Base-by-base conservation (phyloP, 1,140 invertebrate genomes). In the Drosophila mayri region DNA sequence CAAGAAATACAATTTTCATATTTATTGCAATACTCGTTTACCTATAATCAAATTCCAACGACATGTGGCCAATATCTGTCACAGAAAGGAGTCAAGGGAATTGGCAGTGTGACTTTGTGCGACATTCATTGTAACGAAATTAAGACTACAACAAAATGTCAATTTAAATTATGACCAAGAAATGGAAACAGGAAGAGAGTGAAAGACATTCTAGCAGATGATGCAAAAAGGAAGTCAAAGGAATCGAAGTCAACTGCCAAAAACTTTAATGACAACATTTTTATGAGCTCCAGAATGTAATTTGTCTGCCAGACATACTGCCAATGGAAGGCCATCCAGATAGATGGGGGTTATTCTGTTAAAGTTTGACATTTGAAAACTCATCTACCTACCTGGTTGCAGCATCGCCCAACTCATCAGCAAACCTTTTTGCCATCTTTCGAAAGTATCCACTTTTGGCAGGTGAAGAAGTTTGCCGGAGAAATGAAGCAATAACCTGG, bases 401-500 rank as follows among this genome's bases (percentile, higher is more conserved):
- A 4, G 30, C 3, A n/a, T 28, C 32, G 28, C 66, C 43, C 64
- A 57, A 28, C 50, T 58, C 54, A 72, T 59, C 66, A 72, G 65
- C 32, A 70, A 66, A 70, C 63, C 66, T 55, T 70, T 70, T 70
- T 64, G 47, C 76, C 63, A 70, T 64, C 55, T 18, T 38, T 32
- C 57, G 61, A 54, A 76, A 50, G 63, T 68, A 52, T 76, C 72
- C 62, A 70, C 52, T 70, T 67, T 77, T 76, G 58, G 55, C 73
- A 76, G 74, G 58, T 67, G 57, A 76, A 76, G 71, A 60, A 83
- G 60, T 74, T 86, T 61, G 65, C 78, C 49, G 50, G 60, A 79
- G 85, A 90, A 88, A 84, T 90, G 81, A 88, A 88, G 84, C 84
- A 85, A 88, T 88, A 90, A 90, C 85, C 84, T 88, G 85, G 73